A percentile compares a stretch with the other conserved stretches of the same genome.
Evolutionary conservation across 92 coral and sea anemone genomes (phyloP).

Genomic region (Siderastrea siderea): DNA sequence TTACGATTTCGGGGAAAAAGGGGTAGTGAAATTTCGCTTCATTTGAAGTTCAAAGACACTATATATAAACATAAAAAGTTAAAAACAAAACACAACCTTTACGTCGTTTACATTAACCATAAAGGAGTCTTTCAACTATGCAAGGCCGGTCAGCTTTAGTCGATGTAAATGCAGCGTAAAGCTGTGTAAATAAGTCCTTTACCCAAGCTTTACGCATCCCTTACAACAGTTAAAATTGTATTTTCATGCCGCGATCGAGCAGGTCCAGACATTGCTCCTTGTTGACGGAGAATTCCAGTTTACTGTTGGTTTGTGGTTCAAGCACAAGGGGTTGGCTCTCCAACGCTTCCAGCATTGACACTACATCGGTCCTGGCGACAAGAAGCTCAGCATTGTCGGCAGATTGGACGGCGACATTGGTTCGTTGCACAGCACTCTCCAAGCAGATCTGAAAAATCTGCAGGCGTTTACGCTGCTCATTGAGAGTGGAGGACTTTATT

Average conservation of each 20-base stretch:
- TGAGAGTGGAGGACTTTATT: neutral
- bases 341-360: neutral
- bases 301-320: neutral
- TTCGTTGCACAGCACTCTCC: slow-evolving; percentile 15
- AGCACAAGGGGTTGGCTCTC: slow-evolving; percentile 1
- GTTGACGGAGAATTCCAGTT: neutral
- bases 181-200: too few relatives aligned
- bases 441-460: neutral
- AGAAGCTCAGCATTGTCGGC: neutral
- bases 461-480: slow-evolving; percentile 11
- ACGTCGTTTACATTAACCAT: too few relatives aligned
- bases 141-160: too few relatives aligned
- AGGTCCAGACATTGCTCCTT: neutral
- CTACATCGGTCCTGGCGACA: slow-evolving; percentile 1
- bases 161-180: too few relatives aligned
- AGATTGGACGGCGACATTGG: neutral
- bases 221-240: too few relatives aligned
- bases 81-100: too few relatives aligned
- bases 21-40: too few relatives aligned
- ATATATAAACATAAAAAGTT: too few relatives aligned
- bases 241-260: neutral
- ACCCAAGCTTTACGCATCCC: too few relatives aligned
- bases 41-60: too few relatives aligned
- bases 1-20: too few relatives aligned
- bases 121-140: too few relatives aligned